Evolutionary conservation across 2,797 vertebrate genomes (phyloP).

Genomic region (Syngnathus rostellatus): DNA sequence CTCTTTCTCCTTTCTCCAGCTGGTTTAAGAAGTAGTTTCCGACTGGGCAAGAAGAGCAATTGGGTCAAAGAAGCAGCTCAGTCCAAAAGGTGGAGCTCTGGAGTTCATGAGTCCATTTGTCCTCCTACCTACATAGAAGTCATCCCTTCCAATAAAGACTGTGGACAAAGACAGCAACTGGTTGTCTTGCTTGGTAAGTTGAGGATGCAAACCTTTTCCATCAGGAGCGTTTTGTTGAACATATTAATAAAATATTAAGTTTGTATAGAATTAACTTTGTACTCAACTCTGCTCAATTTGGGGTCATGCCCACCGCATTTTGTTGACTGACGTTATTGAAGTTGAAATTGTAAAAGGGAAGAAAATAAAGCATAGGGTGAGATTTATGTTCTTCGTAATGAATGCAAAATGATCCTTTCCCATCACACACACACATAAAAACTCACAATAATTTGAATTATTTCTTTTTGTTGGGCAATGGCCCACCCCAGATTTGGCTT

Average conservation of each 20-base stretch:
- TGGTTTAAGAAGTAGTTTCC: slow-evolving; percentile 89
- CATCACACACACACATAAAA: slow-evolving; percentile 52
- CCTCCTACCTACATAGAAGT: slow-evolving; percentile 85
- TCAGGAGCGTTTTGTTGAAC: background rate
- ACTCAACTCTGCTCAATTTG: background rate
- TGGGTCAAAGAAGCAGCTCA: slow-evolving; percentile 70
- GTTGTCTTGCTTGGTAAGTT: slow-evolving; percentile 83
- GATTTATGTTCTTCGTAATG: slow-evolving; percentile 45
- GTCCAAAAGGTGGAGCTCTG: slow-evolving; percentile 75
- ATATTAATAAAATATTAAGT: background rate
- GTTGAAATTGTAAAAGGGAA: slow-evolving; percentile 45
- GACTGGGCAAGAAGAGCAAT: slow-evolving; percentile 81
- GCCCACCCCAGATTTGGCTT: slow-evolving; percentile 42
- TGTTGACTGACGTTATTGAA: slow-evolving; percentile 15
- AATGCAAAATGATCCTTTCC: slow-evolving; percentile 41
- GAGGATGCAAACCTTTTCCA: background rate
- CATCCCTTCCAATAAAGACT: slow-evolving; percentile 69
- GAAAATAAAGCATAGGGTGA: slow-evolving; percentile 38
- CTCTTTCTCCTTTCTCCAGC: slow-evolving; percentile 54
- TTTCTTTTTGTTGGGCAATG: slow-evolving; percentile 38
- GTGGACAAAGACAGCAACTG: slow-evolving; percentile 73
- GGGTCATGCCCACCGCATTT: background rate
- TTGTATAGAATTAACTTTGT: background rate
- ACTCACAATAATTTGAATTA: slow-evolving; percentile 44
- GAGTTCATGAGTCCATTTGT: slow-evolving; percentile 43